Conservation (phyloP, 2,797 vertebrate genomes). For the Lagodon rhomboides region DNA sequence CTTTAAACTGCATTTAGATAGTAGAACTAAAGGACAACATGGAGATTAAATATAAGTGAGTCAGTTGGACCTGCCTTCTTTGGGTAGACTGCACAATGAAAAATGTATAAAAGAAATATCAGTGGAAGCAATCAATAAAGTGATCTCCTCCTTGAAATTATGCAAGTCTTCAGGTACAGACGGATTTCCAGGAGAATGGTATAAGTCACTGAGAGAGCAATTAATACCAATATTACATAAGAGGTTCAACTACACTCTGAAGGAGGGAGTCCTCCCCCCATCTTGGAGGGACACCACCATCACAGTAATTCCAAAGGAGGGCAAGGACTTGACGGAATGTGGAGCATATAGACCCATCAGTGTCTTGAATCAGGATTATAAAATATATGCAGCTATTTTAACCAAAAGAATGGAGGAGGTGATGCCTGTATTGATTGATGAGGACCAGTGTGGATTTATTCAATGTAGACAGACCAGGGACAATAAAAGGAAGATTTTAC, state of each 20-base stretch:
- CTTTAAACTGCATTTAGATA: not conserved
- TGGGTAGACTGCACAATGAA: no score
- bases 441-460: not conserved
- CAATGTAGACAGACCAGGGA: not conserved
- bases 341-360: not conserved
- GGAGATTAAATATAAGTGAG: not conserved
- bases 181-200: not conserved
- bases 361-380: not conserved
- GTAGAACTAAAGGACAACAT: not conserved
- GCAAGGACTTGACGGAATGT: not conserved
- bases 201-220: not conserved
- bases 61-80: no score
- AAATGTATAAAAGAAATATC: not conserved
- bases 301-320: not conserved
- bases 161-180: not conserved
- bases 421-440: not conserved
- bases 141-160: not conserved
- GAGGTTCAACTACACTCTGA: not conserved
- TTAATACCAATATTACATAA: not conserved
- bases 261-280: not conserved
- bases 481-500: not conserved
- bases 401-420: not conserved
- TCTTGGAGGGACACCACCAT: not conserved
- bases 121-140: not conserved
- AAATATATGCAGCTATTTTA: conserved; percentile 6